These are phyloP conservation scores for Theristicus caerulescens DNA, from an alignment of 2,113 vertebrate genomes.

Conservation along the genomic window DNA sequence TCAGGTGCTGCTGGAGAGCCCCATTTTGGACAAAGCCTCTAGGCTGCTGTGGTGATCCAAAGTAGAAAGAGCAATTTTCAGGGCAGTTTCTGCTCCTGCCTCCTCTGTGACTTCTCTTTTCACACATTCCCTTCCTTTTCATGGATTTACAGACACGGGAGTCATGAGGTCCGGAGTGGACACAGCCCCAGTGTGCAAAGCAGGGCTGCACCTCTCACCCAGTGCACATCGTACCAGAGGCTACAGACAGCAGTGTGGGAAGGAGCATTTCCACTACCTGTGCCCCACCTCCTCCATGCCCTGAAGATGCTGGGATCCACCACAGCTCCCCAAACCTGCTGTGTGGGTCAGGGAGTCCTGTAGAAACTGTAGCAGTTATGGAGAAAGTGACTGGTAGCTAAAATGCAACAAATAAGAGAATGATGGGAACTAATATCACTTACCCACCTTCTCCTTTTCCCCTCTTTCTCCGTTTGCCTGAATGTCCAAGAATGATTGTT, in stretches of 20 bases:
- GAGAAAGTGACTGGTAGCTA: neutral
- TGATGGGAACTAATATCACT: neutral
- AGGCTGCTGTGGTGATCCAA: neutral
- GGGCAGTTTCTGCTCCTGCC: neutral
- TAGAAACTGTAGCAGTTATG: fast-evolving
- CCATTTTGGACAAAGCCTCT: neutral
- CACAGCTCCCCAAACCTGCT: neutral
- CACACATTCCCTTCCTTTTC: neutral
- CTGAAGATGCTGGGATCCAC: neutral
- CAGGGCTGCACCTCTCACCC: neutral
- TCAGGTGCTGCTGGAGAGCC: neutral
- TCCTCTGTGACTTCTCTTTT: neutral
- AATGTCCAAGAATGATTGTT: neutral
- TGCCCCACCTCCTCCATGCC: no score
- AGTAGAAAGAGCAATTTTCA: neutral
- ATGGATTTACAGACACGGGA: neutral
- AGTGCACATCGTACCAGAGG: fast-evolving
- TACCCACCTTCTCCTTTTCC: neutral
- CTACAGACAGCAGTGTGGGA: fast-evolving
- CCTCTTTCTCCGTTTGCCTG: neutral
- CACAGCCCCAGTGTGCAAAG: fast-evolving
- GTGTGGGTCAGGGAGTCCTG: neutral
- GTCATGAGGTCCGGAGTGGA: fast-evolving
- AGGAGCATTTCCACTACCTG: neutral
- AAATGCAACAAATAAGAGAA: neutral